Evolutionary conservation across 2,797 vertebrate genomes (phyloP).

Genomic region (Buphagus erythrorhynchus): DNA sequence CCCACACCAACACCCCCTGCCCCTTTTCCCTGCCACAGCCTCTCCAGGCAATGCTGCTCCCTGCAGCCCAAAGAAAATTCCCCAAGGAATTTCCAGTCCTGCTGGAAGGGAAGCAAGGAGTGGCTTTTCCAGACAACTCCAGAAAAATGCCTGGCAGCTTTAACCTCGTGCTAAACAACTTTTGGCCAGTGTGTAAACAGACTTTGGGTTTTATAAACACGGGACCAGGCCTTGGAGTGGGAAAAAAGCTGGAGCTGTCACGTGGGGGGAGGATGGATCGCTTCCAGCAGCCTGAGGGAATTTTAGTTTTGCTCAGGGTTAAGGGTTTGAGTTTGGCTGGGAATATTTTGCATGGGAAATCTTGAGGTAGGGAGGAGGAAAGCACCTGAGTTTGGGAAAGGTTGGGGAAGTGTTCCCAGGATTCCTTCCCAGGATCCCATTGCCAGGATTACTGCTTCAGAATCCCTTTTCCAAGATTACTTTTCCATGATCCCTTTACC

Average conservation of each 20-base stretch:
- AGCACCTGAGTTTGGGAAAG: background rate
- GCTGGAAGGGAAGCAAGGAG: background rate
- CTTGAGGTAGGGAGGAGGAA: background rate
- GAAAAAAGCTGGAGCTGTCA: background rate
- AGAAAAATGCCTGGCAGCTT: conserved; percentile 21
- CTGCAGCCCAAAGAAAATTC: background rate
- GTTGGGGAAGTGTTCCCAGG: background rate
- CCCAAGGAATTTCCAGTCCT: background rate
- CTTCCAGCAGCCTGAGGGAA: conserved; percentile 2
- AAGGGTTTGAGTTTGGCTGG: background rate
- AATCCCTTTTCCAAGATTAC: background rate
- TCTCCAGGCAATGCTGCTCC: no score
- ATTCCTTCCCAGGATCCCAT: background rate
- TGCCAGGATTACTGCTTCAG: background rate
- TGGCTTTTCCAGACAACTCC: background rate
- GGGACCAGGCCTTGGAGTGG: background rate
- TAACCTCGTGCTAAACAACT: conserved; percentile 32
- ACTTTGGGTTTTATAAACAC: conserved; percentile 27
- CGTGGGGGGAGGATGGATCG: background rate
- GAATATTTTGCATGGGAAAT: background rate
- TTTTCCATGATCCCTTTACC: background rate
- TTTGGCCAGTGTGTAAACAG: conserved; percentile 23
- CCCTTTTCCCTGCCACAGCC: background rate
- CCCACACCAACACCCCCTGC: background rate
- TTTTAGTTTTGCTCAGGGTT: background rate